Percentiles rank a stretch among this genome's conserved stretches.
phyloP scores from a whole-genome alignment of 92 coral and sea anemone genomes.

The Desmophyllum pertusum region DNA sequence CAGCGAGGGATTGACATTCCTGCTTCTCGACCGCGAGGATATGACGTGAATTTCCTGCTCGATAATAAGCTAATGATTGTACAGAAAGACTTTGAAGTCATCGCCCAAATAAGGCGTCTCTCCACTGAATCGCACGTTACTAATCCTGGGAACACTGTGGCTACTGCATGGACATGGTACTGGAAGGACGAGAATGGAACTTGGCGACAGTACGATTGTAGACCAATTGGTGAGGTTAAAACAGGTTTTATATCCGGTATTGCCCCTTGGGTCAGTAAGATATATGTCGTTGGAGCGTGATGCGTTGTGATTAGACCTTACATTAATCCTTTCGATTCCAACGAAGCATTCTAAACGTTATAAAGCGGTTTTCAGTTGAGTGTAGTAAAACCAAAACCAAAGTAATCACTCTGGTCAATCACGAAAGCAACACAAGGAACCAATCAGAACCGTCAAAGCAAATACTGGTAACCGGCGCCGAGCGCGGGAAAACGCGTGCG shows the following conservation, averaged over 20 bases:
- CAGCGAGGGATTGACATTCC: not conserved
- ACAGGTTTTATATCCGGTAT: no score
- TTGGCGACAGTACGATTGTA: constrained; percentile 16
- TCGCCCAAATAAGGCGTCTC: constrained; percentile 8
- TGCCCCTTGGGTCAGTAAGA: no score
- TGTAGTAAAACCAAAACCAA: no score
- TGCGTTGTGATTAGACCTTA: not conserved
- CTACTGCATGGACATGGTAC: constrained; percentile 45
- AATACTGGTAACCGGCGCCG: no score
- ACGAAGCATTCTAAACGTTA: no score
- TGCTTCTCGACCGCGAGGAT: not conserved
- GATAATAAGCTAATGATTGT: constrained; percentile 10
- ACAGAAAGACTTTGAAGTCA: not conserved
- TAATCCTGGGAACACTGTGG: constrained; percentile 14
- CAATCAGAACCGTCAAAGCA: no score
- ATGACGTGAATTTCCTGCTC: not conserved
- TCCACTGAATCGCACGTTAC: constrained; percentile 25
- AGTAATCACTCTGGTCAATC: no score
- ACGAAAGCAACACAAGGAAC: no score
- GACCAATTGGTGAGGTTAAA: constrained; percentile 15
- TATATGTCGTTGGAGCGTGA: no score
- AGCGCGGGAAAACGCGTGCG: no score
- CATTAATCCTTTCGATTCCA: no score
- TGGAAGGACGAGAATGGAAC: constrained; percentile 26
- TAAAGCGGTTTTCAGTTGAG: no score